These are phyloP conservation scores for Melanchra persicariae DNA, from an alignment of 2,888 invertebrate species.

Conservation along the genomic window DNA sequence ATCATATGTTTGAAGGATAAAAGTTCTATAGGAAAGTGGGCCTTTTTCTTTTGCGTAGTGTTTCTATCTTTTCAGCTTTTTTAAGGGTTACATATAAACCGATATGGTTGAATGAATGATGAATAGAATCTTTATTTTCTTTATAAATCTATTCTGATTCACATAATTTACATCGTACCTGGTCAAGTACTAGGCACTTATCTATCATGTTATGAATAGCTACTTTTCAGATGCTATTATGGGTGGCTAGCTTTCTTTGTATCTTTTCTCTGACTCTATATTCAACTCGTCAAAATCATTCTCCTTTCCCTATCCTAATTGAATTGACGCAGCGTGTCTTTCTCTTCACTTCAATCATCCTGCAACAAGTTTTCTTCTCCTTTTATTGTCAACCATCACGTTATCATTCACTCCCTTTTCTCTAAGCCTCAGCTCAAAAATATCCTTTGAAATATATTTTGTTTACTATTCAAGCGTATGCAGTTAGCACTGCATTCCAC, in stretches of 20 bases:
- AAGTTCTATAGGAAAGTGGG: neutral
- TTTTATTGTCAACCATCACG: no score
- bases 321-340: no score
- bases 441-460: neutral
- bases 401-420: no score
- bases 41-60: neutral
- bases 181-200: neutral
- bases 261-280: neutral
- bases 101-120: neutral
- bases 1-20: neutral
- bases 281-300: no score
- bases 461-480: neutral
- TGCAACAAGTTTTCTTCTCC: no score
- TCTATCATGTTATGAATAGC: neutral
- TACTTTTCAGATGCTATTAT: constrained; percentile 1
- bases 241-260: neutral
- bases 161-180: neutral
- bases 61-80: neutral
- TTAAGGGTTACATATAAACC: neutral
- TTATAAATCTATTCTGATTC: constrained; percentile 3
- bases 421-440: no score
- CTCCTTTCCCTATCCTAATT: no score
- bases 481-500: neutral
- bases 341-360: no score
- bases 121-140: constrained; percentile 5